Evolutionary conservation across 2,113 vertebrate genomes (phyloP).

Genomic region (Panthera uncia): DNA sequence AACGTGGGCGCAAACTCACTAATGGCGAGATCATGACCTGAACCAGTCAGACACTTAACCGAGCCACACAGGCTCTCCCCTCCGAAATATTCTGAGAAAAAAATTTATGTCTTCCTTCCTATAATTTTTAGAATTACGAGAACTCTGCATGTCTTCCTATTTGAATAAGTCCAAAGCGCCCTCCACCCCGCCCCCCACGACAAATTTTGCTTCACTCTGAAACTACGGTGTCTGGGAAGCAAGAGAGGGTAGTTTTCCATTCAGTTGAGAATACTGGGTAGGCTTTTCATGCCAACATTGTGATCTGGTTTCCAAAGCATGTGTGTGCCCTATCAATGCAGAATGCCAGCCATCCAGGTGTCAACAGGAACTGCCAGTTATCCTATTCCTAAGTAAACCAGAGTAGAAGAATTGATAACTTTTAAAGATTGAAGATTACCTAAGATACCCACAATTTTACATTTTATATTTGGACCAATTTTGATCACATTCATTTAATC

Average conservation of each 20-base stretch:
- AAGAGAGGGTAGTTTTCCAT: not conserved
- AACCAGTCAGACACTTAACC: too few relatives aligned
- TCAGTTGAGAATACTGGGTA: not conserved
- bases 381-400: not conserved
- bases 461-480: not conserved
- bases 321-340: not conserved
- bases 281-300: not conserved
- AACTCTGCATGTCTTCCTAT: not conserved
- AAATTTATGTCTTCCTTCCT: not conserved
- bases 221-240: not conserved
- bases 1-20: too few relatives aligned
- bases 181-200: not conserved
- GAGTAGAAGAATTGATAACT: not conserved
- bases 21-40: too few relatives aligned
- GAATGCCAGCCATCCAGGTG: not conserved
- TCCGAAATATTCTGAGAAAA: not conserved
- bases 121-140: not conserved
- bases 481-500: slow-evolving; percentile 35
- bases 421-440: not conserved
- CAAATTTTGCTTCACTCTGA: not conserved
- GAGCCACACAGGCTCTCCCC: too few relatives aligned
- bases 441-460: slow-evolving; percentile 32
- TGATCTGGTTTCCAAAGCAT: not conserved
- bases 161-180: not conserved
- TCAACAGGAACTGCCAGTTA: not conserved